Base-by-base conservation (phyloP, 1,140 invertebrate species). In the Cheumatopsyche charites region DNA sequence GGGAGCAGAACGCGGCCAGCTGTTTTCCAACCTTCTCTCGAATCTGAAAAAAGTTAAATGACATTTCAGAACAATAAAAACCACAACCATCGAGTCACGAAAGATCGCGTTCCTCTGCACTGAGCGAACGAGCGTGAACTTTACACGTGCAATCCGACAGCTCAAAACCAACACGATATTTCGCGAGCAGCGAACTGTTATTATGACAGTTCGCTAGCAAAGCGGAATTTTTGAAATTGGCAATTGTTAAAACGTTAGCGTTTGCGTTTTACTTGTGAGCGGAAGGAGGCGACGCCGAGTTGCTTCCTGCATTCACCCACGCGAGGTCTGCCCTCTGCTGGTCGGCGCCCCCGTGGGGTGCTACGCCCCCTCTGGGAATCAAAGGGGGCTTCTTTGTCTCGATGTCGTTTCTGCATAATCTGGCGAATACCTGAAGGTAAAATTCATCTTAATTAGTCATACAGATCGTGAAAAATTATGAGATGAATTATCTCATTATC, bases 271-370 rank as follows among this genome's bases (percentile, higher is more conserved):
- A 75, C 74, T 67, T 72, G 70, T 70, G 69, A 15, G 65, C 67
- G 6, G 62, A 47, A 12, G 68, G 71, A 11, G 71, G 74, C 43
- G 65, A 65, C 5, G 68, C 71, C 42, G 70, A 70, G 23, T 52
- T 70, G n/a, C 68, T 68, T 6, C 74, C 74, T 17, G 74, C 74
- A 67, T 73, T 70, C 42, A 75, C 74, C 74, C 74, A 75, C 1
- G 74, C 74, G 21, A 71, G 41, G 41, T 75, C 74, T 1, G 74
- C 67, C 6, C 74, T 62, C 2, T 45, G 26, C 15, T 49, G 62
- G n/a, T 62, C 61, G 3, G 25, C 62, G 0, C 42, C 45, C 5
- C 17, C 55, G 26, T 0, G 52, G 23, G 19, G 41, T 68, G 17
- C 23, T 52, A 0, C 63, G 12, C n/a, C 55, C 61, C 23, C 41